Evolutionary conservation across 2,113 vertebrate genomes (phyloP), one percentile per base, ranked within the genome.

Genomic region (Lontra canadensis): DNA sequence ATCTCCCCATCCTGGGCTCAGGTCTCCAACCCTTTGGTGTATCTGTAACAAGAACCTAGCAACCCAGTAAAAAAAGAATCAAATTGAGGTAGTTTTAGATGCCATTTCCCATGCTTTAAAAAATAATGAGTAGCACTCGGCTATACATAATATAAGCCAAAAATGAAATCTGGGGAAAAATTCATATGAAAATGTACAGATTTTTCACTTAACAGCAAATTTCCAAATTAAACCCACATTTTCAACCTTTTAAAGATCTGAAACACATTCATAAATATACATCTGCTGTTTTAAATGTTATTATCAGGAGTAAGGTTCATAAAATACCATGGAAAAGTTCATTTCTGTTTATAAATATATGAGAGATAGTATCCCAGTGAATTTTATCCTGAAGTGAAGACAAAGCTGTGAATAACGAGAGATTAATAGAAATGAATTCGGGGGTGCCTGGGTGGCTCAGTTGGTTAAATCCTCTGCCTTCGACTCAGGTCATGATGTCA

Each of bases 331-430:
- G 34, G 39, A 88, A 74, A 80, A 81, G 12, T 44, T 81, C 36
- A 23, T 9, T 71, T 94, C 49, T 96, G 34, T 74, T 95, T 67
- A 90, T 86, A 95, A 94, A 82, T 55, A 74, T 29, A 36, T 10
- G 20, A 80, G 13, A 79, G 18, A 73, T 13, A 88, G 2, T 49
- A 47, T 79, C 1, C 25, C 10, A 69, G 89, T 11, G 23, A 91
- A 93, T 67, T 85, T 55, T 84, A n/a, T 29, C 31, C 36, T 36
- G 36, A 83, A 67, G 26, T 55, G 65, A 85, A 76, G 25, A 15
- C 67, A 87, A 47, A 83, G 11, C 52, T 86, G 18, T 59, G 61
- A 86, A 79, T 42, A 96, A 82, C n/a, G 55, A 85, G 36, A 94
- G 36, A 92, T 83, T 69, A 88, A 90, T 65, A 47, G 20, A 61